These are phyloP conservation scores for Zaprionus vittiger DNA, from an alignment of 1,140 invertebrate genomes.

Conservation along the genomic window DNA sequence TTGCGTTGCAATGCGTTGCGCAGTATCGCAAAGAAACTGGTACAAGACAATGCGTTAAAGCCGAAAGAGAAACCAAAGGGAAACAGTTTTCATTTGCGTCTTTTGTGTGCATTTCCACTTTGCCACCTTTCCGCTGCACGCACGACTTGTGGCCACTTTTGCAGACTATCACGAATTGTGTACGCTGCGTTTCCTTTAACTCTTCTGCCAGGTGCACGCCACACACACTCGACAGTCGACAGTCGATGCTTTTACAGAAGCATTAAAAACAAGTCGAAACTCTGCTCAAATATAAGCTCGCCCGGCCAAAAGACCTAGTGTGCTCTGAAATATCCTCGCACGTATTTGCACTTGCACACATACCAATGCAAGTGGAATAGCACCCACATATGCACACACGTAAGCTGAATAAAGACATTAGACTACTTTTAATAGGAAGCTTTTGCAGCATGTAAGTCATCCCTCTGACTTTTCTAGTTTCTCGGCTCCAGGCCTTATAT, in stretches of 20 bases:
- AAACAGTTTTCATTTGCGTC: constrained; percentile 57
- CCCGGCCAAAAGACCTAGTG: neutral
- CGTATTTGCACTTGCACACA: neutral
- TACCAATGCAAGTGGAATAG: neutral
- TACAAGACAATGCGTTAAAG: constrained; percentile 51
- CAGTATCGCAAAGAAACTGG: constrained; percentile 57
- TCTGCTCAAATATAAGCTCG: constrained; percentile 2
- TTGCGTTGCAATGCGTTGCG: constrained; percentile 38
- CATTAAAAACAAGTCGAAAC: constrained; percentile 13
- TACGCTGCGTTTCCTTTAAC: constrained; percentile 15
- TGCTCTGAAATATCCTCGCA: neutral
- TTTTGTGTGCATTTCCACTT: constrained; percentile 58
- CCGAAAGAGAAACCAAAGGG: constrained; percentile 6
- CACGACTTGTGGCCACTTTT: constrained; percentile 48
- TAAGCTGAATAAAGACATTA: constrained; percentile 2
- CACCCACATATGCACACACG: neutral
- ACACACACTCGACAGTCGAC: constrained; percentile 6
- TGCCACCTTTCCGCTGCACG: constrained; percentile 38
- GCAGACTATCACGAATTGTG: constrained; percentile 36
- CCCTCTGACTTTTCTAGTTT: neutral
- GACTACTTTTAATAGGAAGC: constrained; percentile 1
- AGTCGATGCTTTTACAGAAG: constrained; percentile 22
- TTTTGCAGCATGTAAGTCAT: neutral
- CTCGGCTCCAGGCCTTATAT: neutral
- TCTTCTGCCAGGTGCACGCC: constrained; percentile 16